Evolutionary conservation across 2,888 invertebrate genomes (phyloP), one percentile per base, ranked within the genome.

Genomic region (Serripes groenlandicus): DNA sequence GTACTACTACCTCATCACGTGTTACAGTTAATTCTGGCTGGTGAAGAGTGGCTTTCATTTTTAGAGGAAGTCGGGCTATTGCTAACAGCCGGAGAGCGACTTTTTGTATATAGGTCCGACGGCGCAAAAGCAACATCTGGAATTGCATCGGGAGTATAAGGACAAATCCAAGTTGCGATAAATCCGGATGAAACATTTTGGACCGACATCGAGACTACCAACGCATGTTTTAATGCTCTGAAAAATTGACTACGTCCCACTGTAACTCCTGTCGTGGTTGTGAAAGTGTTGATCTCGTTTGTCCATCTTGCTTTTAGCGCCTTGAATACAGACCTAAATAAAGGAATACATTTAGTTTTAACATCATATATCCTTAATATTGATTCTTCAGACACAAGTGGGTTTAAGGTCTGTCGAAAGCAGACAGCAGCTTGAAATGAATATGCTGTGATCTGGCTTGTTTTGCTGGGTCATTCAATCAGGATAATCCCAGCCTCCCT

Each of bases 151-250:
- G 71, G 73, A 56, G 80, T 83, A 34, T 71, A 83, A 9, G 77
- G 85, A 66, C 72, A 75, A 11, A 81, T 85, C 0, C 85, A 78
- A 1, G 78, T 81, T 7, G 78, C 68, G 11, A 37, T 49, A 73
- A 81, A 85, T 18, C 81, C 81, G 73, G 34, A 78, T 42, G n/a
- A 21, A 1, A 82, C 68, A 15, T 69, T 82, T 1, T 34, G 21
- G 1, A 34, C 37, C 21, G 75, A 72, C 62, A 80, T 64, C 4
- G 75, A 42, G 26, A 32, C 30, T 42, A 69, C 23, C 85, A 78
- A 81, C 4, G 79, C 75, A 3, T 34, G 54, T 18, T 34, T 62
- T 0, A 73, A 60, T 21, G 32, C 42, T 2, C 64, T 35, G 35
- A 78, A 60, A n/a, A 78, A 78, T 30, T 74, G 74, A 5, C 28